Evolutionary conservation across 2,888 invertebrate species (phyloP).

Genomic region (Sminthurinus aureus): DNA sequence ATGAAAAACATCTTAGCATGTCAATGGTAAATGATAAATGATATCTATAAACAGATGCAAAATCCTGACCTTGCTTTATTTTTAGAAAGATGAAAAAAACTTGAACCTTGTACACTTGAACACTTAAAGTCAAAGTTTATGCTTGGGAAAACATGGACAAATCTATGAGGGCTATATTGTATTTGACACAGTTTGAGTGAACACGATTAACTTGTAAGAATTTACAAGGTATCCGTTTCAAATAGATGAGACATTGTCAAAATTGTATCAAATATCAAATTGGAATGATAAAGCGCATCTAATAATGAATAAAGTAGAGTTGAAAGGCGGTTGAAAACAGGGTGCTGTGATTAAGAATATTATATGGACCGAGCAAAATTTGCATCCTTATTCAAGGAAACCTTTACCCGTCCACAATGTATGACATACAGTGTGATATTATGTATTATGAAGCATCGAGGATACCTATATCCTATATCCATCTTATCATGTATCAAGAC

Average conservation of each 20-base stretch:
- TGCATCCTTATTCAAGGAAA: conserved; percentile 15
- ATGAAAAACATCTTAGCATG: too few species aligned
- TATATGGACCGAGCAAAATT: not conserved
- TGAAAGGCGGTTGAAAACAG: not conserved
- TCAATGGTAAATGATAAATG: too few species aligned
- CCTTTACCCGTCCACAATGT: conserved; percentile 16
- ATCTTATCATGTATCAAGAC: not conserved
- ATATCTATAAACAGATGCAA: too few species aligned
- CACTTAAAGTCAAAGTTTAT: conserved; percentile 4
- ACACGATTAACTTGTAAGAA: conserved; percentile 30
- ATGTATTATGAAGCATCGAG: too few species aligned
- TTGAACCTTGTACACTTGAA: conserved; percentile 20
- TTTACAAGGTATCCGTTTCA: conserved; percentile 7
- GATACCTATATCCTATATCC: not conserved
- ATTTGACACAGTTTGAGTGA: conserved; percentile 29
- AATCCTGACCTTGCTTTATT: conserved; percentile 19
- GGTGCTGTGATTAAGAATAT: not conserved
- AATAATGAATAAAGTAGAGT: too few species aligned
- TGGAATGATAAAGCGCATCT: too few species aligned
- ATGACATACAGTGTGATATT: not conserved
- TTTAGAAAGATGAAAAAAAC: conserved; percentile 6
- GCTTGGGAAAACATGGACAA: conserved; percentile 4
- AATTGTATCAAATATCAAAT: too few species aligned
- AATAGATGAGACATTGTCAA: too few species aligned
- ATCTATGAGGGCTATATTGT: not conserved